phyloP scores from a whole-genome alignment of 2,113 vertebrate genomes.

The Calidris pugnax region DNA sequence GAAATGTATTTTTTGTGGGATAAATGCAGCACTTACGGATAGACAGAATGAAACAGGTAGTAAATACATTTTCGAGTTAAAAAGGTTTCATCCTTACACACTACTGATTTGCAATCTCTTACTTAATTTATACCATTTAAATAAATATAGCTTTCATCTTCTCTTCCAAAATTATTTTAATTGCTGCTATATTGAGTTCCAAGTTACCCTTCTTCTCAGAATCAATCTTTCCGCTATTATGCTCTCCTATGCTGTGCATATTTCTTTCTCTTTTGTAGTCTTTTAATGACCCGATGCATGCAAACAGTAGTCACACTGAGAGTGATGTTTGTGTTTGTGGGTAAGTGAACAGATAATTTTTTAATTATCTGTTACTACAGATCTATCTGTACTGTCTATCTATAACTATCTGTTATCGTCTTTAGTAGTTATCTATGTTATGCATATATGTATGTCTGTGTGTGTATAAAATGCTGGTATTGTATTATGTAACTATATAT shows the following conservation, averaged over 20 bases:
- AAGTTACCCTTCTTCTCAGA: neutral
- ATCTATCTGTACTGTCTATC: too few relatives aligned
- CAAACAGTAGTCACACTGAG: neutral
- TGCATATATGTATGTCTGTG: neutral
- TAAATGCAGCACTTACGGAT: neutral
- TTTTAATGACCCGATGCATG: neutral
- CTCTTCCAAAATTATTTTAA: constrained; percentile 16
- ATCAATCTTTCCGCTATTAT: neutral
- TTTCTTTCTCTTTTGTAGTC: neutral
- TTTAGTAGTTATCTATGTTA: neutral
- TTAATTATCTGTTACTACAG: neutral
- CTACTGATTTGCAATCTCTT: neutral
- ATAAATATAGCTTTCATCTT: constrained; percentile 27
- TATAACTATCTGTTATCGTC: neutral
- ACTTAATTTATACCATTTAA: constrained; percentile 13
- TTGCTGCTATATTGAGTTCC: neutral
- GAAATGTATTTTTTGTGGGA: neutral
- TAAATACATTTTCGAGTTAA: constrained; percentile 17
- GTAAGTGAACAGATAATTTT: neutral
- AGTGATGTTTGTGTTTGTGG: neutral
- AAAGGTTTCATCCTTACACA: neutral
- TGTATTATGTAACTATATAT: neutral
- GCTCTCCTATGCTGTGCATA: neutral
- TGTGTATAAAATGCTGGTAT: neutral
- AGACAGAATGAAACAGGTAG: neutral